These are phyloP conservation scores for Mellilla xanthometata DNA, from an alignment of 2,888 invertebrate genomes.

Conservation along the genomic window DNA sequence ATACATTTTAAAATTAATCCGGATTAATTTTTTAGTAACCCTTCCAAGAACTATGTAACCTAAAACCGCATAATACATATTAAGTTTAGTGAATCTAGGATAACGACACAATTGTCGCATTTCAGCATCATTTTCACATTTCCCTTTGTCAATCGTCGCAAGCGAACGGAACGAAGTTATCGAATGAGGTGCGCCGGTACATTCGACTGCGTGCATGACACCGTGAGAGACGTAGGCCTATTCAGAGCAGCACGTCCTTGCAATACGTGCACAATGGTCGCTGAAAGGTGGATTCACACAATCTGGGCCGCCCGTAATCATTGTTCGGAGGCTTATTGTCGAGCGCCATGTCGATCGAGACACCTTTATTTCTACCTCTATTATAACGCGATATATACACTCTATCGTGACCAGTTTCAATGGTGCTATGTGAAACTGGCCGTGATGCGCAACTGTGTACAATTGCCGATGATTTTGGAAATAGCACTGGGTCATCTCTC, in stretches of 20 bases:
- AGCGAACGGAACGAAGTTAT: slow-evolving; percentile 47
- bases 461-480: background rate
- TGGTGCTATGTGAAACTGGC: background rate
- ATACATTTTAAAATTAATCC: no score
- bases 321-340: slow-evolving; percentile 40
- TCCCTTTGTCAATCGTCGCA: slow-evolving; percentile 19
- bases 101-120: no score
- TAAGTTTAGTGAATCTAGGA: no score
- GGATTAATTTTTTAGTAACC: no score
- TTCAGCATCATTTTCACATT: slow-evolving; percentile 4
- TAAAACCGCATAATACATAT: no score
- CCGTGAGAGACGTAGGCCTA: slow-evolving; percentile 48
- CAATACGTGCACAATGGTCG: slow-evolving; percentile 65
- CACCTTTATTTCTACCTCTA: slow-evolving; percentile 26
- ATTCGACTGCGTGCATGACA: slow-evolving; percentile 51
- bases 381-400: slow-evolving; percentile 8
- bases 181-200: slow-evolving; percentile 45
- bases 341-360: slow-evolving; percentile 33
- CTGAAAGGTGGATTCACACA: slow-evolving; percentile 60
- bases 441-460: background rate
- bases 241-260: slow-evolving; percentile 58
- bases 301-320: slow-evolving; percentile 50
- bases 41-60: no score
- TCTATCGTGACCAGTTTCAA: background rate
- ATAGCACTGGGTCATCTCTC: background rate